Conservation (phyloP, 2,888 invertebrate genomes). For the Cynaeus angustus region DNA sequence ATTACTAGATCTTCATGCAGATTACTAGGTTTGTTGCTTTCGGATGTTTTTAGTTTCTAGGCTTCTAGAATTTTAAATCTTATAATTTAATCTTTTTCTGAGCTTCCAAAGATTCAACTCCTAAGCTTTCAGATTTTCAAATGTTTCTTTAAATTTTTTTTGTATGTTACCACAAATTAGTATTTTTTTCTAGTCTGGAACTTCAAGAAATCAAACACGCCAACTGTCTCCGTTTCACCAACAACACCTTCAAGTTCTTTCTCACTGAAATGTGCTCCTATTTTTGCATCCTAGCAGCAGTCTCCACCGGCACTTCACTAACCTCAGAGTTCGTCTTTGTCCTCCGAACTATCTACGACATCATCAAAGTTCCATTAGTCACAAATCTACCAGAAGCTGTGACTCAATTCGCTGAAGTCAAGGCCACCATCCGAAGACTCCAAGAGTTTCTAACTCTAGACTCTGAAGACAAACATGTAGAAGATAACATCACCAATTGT, state of each 20-base stretch:
- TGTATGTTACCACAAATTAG: no score
- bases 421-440: background rate
- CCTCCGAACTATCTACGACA: background rate
- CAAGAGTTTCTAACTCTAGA: background rate
- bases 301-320: background rate
- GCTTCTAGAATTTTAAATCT: no score
- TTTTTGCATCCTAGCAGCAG: conserved; percentile 76
- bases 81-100: no score
- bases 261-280: conserved; percentile 88
- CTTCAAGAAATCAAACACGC: conserved; percentile 78
- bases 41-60: no score
- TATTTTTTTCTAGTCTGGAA: conserved; percentile 77
- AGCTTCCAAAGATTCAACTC: no score
- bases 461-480: no score
- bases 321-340: background rate
- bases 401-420: background rate
- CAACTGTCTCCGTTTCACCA: conserved; percentile 78
- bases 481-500: no score
- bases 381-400: background rate
- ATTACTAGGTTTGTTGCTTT: no score
- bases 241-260: conserved; percentile 80
- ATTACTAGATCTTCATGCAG: no score
- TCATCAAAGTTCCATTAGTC: background rate
- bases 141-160: background rate
- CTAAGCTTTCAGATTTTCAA: no score